These are phyloP conservation scores for Macaca mulatta DNA, from an alignment of 2,113 vertebrate genomes.

Conservation along the genomic window DNA sequence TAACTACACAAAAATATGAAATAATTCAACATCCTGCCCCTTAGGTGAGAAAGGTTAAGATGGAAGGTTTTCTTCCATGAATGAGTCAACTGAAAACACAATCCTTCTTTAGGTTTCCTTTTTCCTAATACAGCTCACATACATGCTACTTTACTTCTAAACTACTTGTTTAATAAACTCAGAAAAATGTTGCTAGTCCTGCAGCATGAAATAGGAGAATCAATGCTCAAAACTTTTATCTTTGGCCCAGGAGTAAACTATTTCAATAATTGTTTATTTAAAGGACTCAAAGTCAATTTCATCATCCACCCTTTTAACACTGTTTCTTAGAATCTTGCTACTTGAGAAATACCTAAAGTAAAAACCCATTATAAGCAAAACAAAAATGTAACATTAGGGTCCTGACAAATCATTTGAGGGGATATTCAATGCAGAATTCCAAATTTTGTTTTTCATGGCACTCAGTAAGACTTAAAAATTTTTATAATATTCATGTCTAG, in stretches of 20 bases:
- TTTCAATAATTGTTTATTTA: not conserved
- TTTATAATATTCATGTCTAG: not conserved
- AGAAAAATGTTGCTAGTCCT: not conserved
- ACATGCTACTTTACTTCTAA: not conserved
- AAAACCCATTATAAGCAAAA: conserved; percentile 14
- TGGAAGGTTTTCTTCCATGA: not conserved
- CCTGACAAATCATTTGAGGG: not conserved
- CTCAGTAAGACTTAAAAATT: not conserved
- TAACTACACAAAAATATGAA: not conserved
- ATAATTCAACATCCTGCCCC: not conserved
- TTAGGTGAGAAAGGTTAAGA: not conserved
- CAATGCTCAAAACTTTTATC: not conserved
- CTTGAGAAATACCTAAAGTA: conserved; percentile 40
- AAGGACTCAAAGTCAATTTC: not conserved
- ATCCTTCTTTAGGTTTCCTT: not conserved
- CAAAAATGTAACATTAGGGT: not conserved
- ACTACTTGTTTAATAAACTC: not conserved
- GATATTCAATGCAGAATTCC: not conserved
- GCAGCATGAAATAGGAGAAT: not conserved
- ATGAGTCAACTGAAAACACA: not conserved
- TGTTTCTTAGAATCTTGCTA: not conserved
- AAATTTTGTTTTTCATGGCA: not conserved
- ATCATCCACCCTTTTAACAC: not conserved
- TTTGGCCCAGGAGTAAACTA: not conserved
- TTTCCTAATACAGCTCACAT: not conserved